Percentiles rank a stretch among this genome's conserved stretches.
These are phyloP conservation scores for Halocynthia roretzi DNA, from an alignment of 23 tunicate genomes.

Conservation along the genomic window DNA sequence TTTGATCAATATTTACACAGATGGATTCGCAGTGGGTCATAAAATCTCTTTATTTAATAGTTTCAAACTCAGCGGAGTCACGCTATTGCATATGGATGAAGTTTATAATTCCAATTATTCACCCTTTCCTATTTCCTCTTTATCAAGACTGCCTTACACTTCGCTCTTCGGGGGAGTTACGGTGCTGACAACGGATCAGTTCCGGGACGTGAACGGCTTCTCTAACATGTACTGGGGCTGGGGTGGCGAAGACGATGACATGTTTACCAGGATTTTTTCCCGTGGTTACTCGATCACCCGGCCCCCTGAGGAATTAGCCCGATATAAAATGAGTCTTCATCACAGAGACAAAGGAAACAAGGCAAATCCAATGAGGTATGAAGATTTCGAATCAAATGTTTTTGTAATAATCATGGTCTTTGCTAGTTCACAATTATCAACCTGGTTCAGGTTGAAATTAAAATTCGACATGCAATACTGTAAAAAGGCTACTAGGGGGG, in stretches of 20 bases:
- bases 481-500: too few species aligned
- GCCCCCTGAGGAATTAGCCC: constrained; percentile 60
- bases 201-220: constrained; percentile 71
- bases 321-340: constrained; percentile 70
- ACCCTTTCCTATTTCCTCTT: background rate
- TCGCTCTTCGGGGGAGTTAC: constrained; percentile 81
- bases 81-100: too few species aligned
- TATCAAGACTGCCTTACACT: constrained; percentile 55
- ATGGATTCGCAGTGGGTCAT: background rate
- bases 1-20: too few species aligned
- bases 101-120: background rate
- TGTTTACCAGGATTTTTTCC: constrained; percentile 49
- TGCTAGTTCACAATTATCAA: too few species aligned
- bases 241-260: constrained; percentile 90
- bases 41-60: background rate
- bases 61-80: too few species aligned
- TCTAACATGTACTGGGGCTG: constrained; percentile 92
- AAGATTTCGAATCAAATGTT: background rate
- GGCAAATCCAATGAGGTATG: constrained; percentile 51
- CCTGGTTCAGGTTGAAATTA: too few species aligned
- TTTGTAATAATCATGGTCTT: too few species aligned
- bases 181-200: constrained; percentile 41
- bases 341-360: constrained; percentile 60
- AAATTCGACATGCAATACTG: too few species aligned
- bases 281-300: constrained; percentile 58